These are phyloP conservation scores for Pachymerium ferrugineum DNA, from an alignment of 2,888 invertebrate species.

Conservation along the genomic window DNA sequence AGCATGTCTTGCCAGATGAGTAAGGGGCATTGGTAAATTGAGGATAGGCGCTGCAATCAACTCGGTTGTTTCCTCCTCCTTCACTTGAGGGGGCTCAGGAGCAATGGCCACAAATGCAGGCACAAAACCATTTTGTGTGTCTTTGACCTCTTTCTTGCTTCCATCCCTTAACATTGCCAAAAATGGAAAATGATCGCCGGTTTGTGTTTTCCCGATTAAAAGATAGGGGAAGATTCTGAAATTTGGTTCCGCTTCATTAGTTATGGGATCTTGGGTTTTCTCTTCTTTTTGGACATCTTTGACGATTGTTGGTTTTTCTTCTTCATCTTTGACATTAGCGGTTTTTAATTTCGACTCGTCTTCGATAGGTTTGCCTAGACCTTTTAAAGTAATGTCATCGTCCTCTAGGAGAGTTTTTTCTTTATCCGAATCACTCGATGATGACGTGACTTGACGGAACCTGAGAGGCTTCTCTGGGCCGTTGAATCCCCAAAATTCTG, in stretches of 20 bases:
- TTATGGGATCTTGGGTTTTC: neutral
- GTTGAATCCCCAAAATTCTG: constrained; percentile 25
- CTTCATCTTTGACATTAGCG: no score
- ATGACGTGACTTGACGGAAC: neutral
- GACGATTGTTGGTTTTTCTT: no score
- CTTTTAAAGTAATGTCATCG: neutral
- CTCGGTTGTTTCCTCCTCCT: neutral
- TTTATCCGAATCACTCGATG: neutral
- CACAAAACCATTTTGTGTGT: neutral
- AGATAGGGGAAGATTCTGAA: constrained; percentile 27
- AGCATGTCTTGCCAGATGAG: neutral
- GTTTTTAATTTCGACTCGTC: neutral
- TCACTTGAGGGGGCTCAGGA: neutral
- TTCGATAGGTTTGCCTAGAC: neutral
- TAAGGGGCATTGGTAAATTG: neutral
- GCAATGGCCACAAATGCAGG: constrained; percentile 21
- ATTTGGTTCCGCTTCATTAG: neutral
- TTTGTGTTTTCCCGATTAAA: constrained; percentile 9
- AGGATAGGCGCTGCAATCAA: constrained; percentile 19
- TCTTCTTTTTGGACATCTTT: no score
- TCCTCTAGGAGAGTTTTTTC: neutral
- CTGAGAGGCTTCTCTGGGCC: neutral
- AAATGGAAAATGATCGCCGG: constrained; percentile 7
- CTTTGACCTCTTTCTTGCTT: neutral
- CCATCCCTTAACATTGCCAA: neutral